Conservation (phyloP, 2,797 vertebrate genomes). For the Ficedula albicollis region DNA sequence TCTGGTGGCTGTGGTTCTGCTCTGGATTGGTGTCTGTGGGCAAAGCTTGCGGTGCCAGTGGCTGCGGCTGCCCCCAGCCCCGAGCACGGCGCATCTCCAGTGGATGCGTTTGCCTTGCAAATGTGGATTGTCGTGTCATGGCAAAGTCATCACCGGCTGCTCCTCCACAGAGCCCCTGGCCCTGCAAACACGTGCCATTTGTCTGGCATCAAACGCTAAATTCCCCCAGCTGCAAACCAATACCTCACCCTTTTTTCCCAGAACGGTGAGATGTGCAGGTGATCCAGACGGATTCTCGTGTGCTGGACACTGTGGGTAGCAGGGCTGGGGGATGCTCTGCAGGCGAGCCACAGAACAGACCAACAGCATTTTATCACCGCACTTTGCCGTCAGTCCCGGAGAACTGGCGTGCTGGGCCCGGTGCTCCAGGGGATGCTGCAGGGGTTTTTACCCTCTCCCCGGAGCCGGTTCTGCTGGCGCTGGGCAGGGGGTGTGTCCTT, state of each 20-base stretch:
- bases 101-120: not conserved
- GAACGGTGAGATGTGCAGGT: not conserved
- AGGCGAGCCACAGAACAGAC: not conserved
- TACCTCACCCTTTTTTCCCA: not conserved
- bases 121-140: not conserved
- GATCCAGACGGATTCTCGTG: fast-evolving
- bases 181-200: not conserved
- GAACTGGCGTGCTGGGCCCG: not conserved
- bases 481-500: not conserved
- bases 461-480: not conserved
- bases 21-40: not conserved
- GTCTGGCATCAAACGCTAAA: not conserved
- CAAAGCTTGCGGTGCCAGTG: not conserved
- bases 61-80: not conserved
- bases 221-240: not conserved
- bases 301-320: fast-evolving
- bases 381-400: not conserved
- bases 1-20: not conserved
- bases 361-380: not conserved
- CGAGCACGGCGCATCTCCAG: not conserved
- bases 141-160: not conserved
- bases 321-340: not conserved
- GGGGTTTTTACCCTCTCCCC: not conserved
- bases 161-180: not conserved
- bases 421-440: not conserved